These are phyloP conservation scores for Melanotus villosus DNA, from an alignment of 2,888 invertebrate genomes.

Conservation along the genomic window DNA sequence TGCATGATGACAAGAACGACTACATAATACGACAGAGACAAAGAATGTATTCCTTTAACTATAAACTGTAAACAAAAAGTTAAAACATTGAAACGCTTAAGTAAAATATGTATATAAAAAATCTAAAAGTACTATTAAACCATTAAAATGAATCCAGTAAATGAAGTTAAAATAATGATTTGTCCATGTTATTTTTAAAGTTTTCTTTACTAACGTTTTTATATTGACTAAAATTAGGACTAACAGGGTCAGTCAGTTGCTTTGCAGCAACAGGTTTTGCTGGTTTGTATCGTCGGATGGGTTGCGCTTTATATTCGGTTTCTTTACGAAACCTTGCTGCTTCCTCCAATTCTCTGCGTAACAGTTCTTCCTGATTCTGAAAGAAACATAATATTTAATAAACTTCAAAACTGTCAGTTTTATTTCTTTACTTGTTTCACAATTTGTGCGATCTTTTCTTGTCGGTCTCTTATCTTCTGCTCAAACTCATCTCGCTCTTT, in stretches of 20 bases:
- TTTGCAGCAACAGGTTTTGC: slow-evolving; percentile 71
- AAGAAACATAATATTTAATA: background rate
- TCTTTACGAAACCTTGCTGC: slow-evolving; percentile 71
- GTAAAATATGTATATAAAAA: too few relatives aligned
- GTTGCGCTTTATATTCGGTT: slow-evolving; percentile 75
- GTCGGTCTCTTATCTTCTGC: slow-evolving; percentile 71
- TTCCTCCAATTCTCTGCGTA: slow-evolving; percentile 66
- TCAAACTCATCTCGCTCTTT: slow-evolving; percentile 76
- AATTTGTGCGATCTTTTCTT: slow-evolving; percentile 68
- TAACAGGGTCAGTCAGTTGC: slow-evolving; percentile 76
- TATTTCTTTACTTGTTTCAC: slow-evolving; percentile 55
- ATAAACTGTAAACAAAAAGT: too few relatives aligned
- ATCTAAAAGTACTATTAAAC: too few relatives aligned
- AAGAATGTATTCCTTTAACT: too few relatives aligned
- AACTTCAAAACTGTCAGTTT: background rate
- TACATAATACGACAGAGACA: too few relatives aligned
- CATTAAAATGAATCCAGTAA: too few relatives aligned
- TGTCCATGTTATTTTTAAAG: background rate
- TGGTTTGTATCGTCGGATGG: slow-evolving; percentile 71
- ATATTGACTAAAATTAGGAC: slow-evolving; percentile 70
- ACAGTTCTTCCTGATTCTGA: too few relatives aligned
- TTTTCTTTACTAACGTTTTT: slow-evolving; percentile 2
- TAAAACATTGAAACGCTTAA: too few relatives aligned
- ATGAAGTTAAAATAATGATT: too few relatives aligned
- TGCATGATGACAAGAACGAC: too few relatives aligned